phyloP scores from a whole-genome alignment of 2,797 vertebrate species.

The Botia kubotai region DNA sequence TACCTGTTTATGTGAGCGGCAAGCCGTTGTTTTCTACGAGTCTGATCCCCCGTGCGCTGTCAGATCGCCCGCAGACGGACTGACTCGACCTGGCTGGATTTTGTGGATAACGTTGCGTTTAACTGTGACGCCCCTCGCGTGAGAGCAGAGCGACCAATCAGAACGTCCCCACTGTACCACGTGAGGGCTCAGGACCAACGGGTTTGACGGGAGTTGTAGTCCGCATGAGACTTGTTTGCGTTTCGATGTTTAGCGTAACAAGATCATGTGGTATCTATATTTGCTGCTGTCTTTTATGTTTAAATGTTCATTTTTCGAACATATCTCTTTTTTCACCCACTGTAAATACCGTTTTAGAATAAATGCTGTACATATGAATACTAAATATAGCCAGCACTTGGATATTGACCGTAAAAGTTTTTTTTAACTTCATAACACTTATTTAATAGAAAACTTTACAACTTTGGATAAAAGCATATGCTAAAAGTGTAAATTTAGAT shows the following conservation, averaged over 20 bases:
- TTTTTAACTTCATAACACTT: too few species aligned
- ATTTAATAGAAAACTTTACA: too few species aligned
- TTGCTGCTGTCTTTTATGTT: neutral
- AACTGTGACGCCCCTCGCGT: slow-evolving; percentile 73
- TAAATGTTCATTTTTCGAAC: neutral
- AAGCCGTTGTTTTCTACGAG: slow-evolving; percentile 10
- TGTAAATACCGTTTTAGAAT: too few species aligned
- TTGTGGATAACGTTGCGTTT: slow-evolving; percentile 66
- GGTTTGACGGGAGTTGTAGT: slow-evolving; percentile 69
- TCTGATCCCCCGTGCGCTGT: neutral
- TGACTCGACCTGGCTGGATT: slow-evolving; percentile 56
- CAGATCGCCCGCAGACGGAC: slow-evolving; percentile 28
- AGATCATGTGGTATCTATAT: neutral
- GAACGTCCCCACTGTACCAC: neutral
- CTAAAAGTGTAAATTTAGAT: neutral
- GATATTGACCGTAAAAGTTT: too few species aligned
- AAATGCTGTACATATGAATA: too few species aligned
- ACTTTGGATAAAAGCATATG: too few species aligned
- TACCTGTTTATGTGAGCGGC: slow-evolving; percentile 20
- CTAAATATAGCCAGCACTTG: too few species aligned
- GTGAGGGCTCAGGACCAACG: neutral
- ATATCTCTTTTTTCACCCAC: too few species aligned
- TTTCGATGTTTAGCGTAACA: too few species aligned
- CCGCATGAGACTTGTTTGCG: neutral
- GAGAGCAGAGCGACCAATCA: slow-evolving; percentile 75